Conservation (phyloP, 2,113 vertebrate species). For the Neofelis nebulosa region DNA sequence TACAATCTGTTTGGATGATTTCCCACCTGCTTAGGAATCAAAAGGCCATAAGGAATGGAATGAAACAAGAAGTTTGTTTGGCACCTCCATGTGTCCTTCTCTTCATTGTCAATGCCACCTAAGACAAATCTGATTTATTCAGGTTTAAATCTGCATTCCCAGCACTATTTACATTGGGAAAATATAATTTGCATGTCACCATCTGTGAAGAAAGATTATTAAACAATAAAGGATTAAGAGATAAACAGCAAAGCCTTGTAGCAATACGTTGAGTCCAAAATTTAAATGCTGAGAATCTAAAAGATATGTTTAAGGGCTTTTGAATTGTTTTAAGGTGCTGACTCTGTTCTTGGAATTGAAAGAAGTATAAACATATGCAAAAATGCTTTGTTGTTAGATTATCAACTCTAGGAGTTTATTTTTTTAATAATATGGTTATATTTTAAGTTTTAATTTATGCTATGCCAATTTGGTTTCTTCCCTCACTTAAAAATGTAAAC, state of each 20-base stretch:
- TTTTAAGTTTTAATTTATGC: slow-evolving; percentile 47
- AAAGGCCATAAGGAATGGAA: slow-evolving; percentile 61
- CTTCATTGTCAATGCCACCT: slow-evolving; percentile 57
- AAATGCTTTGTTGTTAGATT: slow-evolving; percentile 50
- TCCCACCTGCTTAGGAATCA: slow-evolving; percentile 68
- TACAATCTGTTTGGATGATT: slow-evolving; percentile 75
- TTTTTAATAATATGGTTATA: slow-evolving; percentile 16
- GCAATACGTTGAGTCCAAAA: slow-evolving; percentile 63
- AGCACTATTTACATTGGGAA: slow-evolving; percentile 71
- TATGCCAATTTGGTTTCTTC: neutral
- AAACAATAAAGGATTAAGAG: slow-evolving; percentile 78
- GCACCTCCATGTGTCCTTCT: slow-evolving; percentile 55
- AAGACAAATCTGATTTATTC: slow-evolving; percentile 77
- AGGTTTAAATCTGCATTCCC: slow-evolving; percentile 71
- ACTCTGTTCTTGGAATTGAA: slow-evolving; percentile 58
- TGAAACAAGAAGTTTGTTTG: slow-evolving; percentile 63
- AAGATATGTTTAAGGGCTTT: slow-evolving; percentile 63
- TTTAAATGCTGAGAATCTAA: slow-evolving; percentile 66
- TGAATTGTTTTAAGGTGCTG: slow-evolving; percentile 64
- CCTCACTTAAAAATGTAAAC: slow-evolving; percentile 20
- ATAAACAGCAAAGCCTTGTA: slow-evolving; percentile 70
- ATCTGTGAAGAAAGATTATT: slow-evolving; percentile 82
- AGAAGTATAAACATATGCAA: neutral
- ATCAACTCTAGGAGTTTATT: slow-evolving; percentile 7
- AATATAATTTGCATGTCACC: slow-evolving; percentile 80